These are phyloP conservation scores for Chionoecetes opilio DNA, from an alignment of 1,140 invertebrate genomes.

Conservation along the genomic window DNA sequence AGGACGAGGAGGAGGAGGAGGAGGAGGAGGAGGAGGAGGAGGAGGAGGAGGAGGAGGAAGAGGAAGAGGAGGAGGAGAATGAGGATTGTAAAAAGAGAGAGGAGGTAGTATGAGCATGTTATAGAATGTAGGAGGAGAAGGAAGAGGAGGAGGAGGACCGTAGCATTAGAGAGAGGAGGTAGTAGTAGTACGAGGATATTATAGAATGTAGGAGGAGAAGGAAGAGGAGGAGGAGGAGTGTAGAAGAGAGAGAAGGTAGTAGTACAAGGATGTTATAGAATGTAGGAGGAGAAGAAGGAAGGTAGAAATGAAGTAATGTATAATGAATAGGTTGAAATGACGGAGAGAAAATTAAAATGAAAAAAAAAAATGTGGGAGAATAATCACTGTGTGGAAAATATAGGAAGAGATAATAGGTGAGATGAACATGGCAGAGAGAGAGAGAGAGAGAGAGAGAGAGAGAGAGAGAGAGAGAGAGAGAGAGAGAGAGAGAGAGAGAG, in stretches of 20 bases:
- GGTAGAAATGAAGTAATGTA: not conserved
- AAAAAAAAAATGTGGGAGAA: not conserved
- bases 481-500: not conserved
- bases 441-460: conserved; percentile 18
- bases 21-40: not conserved
- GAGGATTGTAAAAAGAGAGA: not conserved
- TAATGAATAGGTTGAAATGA: too few relatives aligned
- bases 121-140: not conserved
- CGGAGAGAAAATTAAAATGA: not conserved
- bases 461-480: conserved; percentile 27
- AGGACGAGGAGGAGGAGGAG: not conserved
- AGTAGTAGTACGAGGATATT: not conserved
- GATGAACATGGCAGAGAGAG: not conserved
- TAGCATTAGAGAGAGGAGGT: not conserved
- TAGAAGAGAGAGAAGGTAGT: not conserved
- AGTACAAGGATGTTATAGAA: too few relatives aligned
- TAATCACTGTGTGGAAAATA: not conserved
- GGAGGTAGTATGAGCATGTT: not conserved
- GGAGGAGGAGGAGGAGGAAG: conserved; percentile 12
- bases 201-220: not conserved
- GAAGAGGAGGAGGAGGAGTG: not conserved
- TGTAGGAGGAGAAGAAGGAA: not conserved
- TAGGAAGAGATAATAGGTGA: not conserved
- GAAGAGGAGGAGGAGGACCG: not conserved
- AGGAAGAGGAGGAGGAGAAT: not conserved